Conservation (phyloP, 2,888 invertebrate genomes). For the Leptopilina syphax region DNA sequence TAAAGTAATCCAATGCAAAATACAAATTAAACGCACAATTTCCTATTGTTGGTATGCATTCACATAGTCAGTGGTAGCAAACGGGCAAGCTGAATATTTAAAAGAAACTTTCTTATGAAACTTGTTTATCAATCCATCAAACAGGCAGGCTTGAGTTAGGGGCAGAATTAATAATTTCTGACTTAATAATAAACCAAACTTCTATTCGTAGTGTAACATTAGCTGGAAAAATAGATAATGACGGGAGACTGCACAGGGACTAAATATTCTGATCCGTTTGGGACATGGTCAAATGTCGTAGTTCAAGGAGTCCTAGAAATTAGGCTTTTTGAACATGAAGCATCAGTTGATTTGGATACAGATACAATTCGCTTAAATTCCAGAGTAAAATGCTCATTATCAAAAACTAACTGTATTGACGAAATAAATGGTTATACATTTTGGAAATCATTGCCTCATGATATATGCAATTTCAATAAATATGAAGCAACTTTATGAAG, state of each 20-base stretch:
- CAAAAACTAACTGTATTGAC: background rate
- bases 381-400: conserved; percentile 18
- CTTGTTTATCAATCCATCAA: background rate
- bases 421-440: no score
- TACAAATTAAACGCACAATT: background rate
- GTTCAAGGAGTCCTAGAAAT: background rate
- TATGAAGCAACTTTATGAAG: no score
- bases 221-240: background rate
- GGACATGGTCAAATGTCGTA: background rate
- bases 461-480: no score
- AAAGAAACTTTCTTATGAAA: conserved; percentile 25
- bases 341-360: background rate
- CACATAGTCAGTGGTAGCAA: conserved; percentile 44
- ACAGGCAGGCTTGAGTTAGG: background rate
- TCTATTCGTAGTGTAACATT: background rate
- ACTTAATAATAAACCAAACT: background rate
- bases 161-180: conserved; percentile 1
- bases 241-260: background rate
- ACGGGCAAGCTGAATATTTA: conserved; percentile 46
- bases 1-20: background rate
- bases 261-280: background rate
- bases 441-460: no score
- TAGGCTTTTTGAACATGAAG: background rate
- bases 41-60: conserved; percentile 50
- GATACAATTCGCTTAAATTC: conserved; percentile 31